Evolutionary conservation across 1,140 invertebrate genomes (phyloP), one percentile per base, ranked within the genome.

Genomic region (Lethrus apterus): DNA sequence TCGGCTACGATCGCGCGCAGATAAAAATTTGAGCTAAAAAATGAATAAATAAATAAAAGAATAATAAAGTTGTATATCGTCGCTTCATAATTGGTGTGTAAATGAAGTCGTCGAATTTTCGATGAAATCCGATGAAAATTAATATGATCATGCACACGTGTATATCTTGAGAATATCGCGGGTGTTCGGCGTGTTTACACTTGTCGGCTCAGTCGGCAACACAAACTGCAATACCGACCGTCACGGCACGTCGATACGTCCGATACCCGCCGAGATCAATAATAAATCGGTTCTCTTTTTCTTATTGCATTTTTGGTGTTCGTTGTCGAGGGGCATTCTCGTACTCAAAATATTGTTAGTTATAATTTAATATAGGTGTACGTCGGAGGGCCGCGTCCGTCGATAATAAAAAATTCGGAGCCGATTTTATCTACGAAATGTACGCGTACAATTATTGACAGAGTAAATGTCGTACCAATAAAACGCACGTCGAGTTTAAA

Each of bases 181-280:
- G 45, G 34, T 46, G 34, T 40, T 40, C 45, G 34, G 4, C 45
- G 29, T 46, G 45, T 46, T 46, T 46, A 46, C 45, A 46, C 45
- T 46, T 46, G 45, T 46, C 32, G 11, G 30, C 43, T 34, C 36
- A 29, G 33, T 46, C 32, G 45, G 45, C 40, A 40, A 46, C 45
- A 21, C 23, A 18, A 23, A 24, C 24, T 40, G 45, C 34, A 38
- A 30, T 46, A 46, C 36, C 45, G 34, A 40, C 45, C 34, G 19
- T 44, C 43, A 44, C 43, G 43, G 30, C 30, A 44, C 23, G 36
- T 46, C 45, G 45, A 46, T 46, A 46, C 36, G 34, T 35, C 36
- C 45, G 45, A 46, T 46, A 40, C 45, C 45, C 23, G 34, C 34
- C 19, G 45, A 38, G 45, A 46, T 46, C 33, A 46, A 46, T 46